Conservation (phyloP, 2,888 invertebrate species). For the Choristoneura rosaceana region DNA sequence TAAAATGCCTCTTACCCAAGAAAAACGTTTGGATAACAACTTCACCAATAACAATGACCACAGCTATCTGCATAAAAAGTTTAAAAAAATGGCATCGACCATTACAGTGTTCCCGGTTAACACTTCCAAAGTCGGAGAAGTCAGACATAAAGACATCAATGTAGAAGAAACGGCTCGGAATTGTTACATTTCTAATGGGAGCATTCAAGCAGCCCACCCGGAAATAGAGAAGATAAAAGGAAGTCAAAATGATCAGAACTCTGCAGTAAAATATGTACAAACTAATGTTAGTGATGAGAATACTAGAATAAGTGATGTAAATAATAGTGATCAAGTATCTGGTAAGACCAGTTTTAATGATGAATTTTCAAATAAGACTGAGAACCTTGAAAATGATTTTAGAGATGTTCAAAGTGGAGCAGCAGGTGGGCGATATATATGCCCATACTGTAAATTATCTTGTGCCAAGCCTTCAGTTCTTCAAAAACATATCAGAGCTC, state of each 20-base stretch:
- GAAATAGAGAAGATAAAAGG: conserved; percentile 80
- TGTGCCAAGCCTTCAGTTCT: conserved; percentile 97
- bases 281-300: conserved; percentile 81
- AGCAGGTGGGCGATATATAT: conserved; percentile 90
- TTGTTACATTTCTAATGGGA: conserved; percentile 74
- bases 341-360: conserved; percentile 84
- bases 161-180: conserved; percentile 64
- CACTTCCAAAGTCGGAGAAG: conserved; percentile 66
- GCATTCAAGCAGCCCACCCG: conserved; percentile 78
- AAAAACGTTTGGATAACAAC: conserved; percentile 80
- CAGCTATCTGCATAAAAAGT: conserved; percentile 96
- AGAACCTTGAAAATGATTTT: conserved; percentile 83
- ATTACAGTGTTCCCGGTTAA: conserved; percentile 72
- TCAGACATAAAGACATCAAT: conserved; percentile 66
- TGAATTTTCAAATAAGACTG: conserved; percentile 85
- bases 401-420: conserved; percentile 77
- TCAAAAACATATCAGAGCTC: conserved; percentile 96
- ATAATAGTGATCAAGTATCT: conserved; percentile 80
- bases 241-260: conserved; percentile 60
- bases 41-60: conserved; percentile 86
- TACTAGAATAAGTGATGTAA: conserved; percentile 80
- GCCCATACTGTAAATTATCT: conserved; percentile 94
- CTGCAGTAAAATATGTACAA: conserved; percentile 81
- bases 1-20: conserved; percentile 81
- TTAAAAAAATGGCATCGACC: conserved; percentile 93